These are phyloP conservation scores for Oxyura jamaicensis DNA, from an alignment of 2,113 vertebrate species.

Conservation along the genomic window DNA sequence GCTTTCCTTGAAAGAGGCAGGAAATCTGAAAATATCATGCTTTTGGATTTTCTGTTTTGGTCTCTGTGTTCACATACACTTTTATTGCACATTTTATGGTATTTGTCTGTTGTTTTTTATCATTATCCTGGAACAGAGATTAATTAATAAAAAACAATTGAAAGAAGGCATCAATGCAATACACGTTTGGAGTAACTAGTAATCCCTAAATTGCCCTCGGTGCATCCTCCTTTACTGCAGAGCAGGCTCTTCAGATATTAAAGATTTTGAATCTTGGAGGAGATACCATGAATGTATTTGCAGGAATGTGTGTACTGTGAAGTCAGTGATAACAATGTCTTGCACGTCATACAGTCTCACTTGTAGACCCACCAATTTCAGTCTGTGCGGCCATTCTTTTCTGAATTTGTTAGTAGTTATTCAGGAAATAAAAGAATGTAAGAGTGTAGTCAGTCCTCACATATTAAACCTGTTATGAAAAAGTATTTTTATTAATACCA, in stretches of 20 bases:
- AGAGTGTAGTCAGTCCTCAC: not conserved
- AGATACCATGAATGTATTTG: not conserved
- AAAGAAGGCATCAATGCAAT: not conserved
- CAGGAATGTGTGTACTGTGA: not conserved
- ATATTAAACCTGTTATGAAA: not conserved
- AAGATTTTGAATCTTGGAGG: not conserved
- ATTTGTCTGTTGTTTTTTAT: not conserved
- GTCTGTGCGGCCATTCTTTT: not conserved
- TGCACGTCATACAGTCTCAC: not conserved
- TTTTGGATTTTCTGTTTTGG: not conserved
- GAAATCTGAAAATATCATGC: not conserved
- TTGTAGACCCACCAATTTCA: not conserved
- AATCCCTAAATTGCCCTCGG: not conserved
- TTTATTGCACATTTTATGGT: not conserved
- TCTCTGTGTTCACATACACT: not conserved
- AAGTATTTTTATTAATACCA: not conserved
- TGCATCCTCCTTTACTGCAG: not conserved
- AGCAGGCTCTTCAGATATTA: not conserved
- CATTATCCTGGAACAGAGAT: not conserved
- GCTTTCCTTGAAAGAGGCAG: not conserved
- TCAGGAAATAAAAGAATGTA: not conserved
- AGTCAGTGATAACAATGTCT: not conserved
- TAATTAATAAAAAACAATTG: not conserved
- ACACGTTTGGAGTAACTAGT: not conserved
- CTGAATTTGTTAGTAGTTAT: not conserved